These are phyloP conservation scores for Meghimatium bilineatum DNA, from an alignment of 2,888 invertebrate genomes.

Conservation along the genomic window DNA sequence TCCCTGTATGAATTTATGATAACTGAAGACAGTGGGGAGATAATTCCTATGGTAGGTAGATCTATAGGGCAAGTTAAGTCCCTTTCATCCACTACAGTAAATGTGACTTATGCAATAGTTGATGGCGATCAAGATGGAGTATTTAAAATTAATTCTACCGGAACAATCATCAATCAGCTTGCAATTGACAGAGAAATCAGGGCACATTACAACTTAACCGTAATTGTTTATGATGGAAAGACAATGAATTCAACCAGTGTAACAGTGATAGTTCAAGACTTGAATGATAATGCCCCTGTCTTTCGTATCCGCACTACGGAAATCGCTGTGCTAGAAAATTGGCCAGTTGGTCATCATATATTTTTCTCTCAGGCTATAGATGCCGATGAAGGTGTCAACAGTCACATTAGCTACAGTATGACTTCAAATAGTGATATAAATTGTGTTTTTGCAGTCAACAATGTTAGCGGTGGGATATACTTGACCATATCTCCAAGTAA, in stretches of 20 bases:
- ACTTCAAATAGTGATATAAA: conserved; percentile 83
- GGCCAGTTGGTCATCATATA: conserved; percentile 94
- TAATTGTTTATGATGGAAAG: conserved; percentile 87
- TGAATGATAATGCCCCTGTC: conserved; percentile 93
- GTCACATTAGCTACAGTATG: conserved; percentile 88
- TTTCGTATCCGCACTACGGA: conserved; percentile 74
- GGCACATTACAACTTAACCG: conserved; percentile 85
- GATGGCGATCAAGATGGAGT: conserved; percentile 87
- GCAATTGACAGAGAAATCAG: conserved; percentile 90
- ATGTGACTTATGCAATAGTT: conserved; percentile 80
- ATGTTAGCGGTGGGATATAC: conserved; percentile 91
- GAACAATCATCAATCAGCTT: conserved; percentile 86
- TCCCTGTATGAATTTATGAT: conserved; percentile 87
- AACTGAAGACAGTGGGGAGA: conserved; percentile 86
- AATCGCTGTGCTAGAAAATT: conserved; percentile 89
- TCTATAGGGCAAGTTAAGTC: conserved; percentile 85
- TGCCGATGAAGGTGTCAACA: conserved; percentile 91
- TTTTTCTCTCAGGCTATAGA: conserved; percentile 91
- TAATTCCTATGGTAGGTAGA: conserved; percentile 81
- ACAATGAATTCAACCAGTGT: conserved; percentile 88
- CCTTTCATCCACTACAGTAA: conserved; percentile 48
- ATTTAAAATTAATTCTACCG: conserved; percentile 88
- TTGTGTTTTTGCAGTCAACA: conserved; percentile 88
- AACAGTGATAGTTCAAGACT: conserved; percentile 88
- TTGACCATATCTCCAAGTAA: conserved; percentile 83